Conservation (phyloP, 2,113 vertebrate species). For the Nanorana parkeri region DNA sequence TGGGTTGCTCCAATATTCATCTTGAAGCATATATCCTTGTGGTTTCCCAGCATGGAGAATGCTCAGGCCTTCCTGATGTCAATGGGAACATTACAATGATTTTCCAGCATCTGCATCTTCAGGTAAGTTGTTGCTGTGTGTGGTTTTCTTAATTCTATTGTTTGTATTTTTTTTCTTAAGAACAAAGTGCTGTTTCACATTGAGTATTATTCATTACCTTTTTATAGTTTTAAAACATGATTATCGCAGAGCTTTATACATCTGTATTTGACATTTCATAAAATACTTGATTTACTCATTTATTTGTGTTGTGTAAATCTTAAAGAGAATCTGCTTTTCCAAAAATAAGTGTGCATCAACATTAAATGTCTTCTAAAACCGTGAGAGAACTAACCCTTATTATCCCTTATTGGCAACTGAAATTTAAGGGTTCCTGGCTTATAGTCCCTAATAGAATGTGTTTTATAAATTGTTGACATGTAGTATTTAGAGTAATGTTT, state of each 20-base stretch:
- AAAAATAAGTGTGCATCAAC: no score
- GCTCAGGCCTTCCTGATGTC: conserved; percentile 57
- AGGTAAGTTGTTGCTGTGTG: conserved; percentile 51
- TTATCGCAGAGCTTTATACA: not conserved
- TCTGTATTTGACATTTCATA: conserved; percentile 1
- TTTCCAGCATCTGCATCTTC: conserved; percentile 50
- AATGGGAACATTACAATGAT: conserved; percentile 57
- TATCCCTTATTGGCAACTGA: no score
- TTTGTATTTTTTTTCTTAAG: conserved; percentile 20
- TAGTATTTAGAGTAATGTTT: no score
- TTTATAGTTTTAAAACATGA: not conserved
- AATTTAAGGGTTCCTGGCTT: no score
- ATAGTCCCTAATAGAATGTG: no score
- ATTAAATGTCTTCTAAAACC: no score
- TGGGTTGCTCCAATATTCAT: conserved; percentile 56
- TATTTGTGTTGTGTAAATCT: not conserved
- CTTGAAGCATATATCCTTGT: conserved; percentile 58
- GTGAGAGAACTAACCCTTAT: no score
- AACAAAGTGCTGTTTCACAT: not conserved
- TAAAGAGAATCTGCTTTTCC: not conserved
- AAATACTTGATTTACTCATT: not conserved
- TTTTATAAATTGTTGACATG: no score
- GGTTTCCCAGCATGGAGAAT: conserved; percentile 57
- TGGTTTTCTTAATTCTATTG: conserved; percentile 23
- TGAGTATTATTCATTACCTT: not conserved